Base-by-base conservation (phyloP, 2,888 invertebrate genomes). In the Agonum fuliginosum region DNA sequence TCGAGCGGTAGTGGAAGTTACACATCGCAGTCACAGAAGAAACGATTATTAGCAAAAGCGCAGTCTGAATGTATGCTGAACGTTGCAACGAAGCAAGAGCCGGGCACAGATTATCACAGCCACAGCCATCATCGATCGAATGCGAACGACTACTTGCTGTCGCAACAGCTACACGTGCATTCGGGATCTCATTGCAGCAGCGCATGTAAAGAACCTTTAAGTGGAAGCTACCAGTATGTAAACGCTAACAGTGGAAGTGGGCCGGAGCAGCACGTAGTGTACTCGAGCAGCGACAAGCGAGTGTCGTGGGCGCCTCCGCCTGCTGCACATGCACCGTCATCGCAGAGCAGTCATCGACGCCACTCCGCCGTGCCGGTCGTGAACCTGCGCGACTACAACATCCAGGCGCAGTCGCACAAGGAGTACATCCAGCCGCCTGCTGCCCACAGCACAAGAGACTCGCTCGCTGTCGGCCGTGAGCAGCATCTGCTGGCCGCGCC, bases 41-140 rank as follows among this genome's bases (percentile, higher is more conserved):
- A 97, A 86, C 91, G 96, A 24, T 88, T 97, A 72, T 87, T 97
- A 79, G 96, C 96, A 72, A 95, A 97, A 87, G 95, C 95, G 74
- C 95, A 96, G 84, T 93, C 91, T 14, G 93, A 94, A 82, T 92
- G 92, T 83, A 90, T 90, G 86, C 87, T 91, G 83, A 88, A 89
- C 78, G 87, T 90, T 30, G 88, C 89, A 41, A 90, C 92, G 0
- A 92, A 92, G 82, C 91, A 92, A 81, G 90, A 92, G 85, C 87
- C 91, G 81, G 88, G 89, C 78, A 84, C 87, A 78, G 87, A 88
- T 81, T 87, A 88, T 80, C 86, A 88, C 65, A 86, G 87, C 43
- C 87, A 87, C 83, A 84, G 85, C 14, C 87, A 88, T 80, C 87
- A 88, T 81, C 86, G 87, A 78, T 86, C 87, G 67, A 82, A 82